phyloP scores from a whole-genome alignment of 2,888 invertebrate genomes.

The Tineola bisselliella region DNA sequence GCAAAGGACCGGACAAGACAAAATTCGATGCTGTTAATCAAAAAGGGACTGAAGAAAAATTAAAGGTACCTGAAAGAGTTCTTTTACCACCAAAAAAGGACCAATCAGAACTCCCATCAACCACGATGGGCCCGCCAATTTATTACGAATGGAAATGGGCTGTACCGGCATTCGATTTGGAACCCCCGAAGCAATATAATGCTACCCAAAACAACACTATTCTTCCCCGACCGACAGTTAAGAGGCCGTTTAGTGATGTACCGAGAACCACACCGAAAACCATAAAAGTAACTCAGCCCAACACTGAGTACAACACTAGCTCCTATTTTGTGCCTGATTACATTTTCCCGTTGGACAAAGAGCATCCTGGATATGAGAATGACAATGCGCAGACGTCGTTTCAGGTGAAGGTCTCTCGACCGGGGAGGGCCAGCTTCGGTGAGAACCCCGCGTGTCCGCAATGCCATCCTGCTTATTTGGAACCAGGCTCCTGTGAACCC shows the following conservation, averaged over 20 bases:
- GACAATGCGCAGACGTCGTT: slow-evolving; percentile 70
- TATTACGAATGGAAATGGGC: slow-evolving; percentile 76
- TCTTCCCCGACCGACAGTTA: slow-evolving; percentile 24
- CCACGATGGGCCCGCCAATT: slow-evolving; percentile 71
- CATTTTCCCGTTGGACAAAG: slow-evolving; percentile 67
- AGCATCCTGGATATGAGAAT: slow-evolving; percentile 68
- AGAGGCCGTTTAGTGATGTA: slow-evolving; percentile 41
- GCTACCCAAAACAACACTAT: slow-evolving; percentile 29
- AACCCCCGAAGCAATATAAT: slow-evolving; percentile 62
- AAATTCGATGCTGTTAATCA: slow-evolving; percentile 40
- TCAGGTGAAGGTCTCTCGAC: slow-evolving; percentile 62
- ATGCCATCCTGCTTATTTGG: slow-evolving; percentile 71
- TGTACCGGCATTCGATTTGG: slow-evolving; percentile 67
- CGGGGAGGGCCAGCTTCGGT: slow-evolving; percentile 57
- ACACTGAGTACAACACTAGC: slow-evolving; percentile 67
- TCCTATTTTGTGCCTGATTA: slow-evolving; percentile 71
- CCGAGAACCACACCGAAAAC: slow-evolving; percentile 38
- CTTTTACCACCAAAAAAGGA: slow-evolving; percentile 67
- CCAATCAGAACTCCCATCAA: slow-evolving; percentile 39
- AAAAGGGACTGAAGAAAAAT: slow-evolving; percentile 22
- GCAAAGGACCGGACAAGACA: slow-evolving; percentile 31
- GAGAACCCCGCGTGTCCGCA: slow-evolving; percentile 72
- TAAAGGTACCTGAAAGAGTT: slow-evolving; percentile 31
- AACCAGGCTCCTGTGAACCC: slow-evolving; percentile 72
- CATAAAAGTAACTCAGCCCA: slow-evolving; percentile 28